A percentile compares a stretch with the other conserved stretches of the same genome.
Conservation (phyloP, 2,888 invertebrate genomes). For the Xestia ashworthii region DNA sequence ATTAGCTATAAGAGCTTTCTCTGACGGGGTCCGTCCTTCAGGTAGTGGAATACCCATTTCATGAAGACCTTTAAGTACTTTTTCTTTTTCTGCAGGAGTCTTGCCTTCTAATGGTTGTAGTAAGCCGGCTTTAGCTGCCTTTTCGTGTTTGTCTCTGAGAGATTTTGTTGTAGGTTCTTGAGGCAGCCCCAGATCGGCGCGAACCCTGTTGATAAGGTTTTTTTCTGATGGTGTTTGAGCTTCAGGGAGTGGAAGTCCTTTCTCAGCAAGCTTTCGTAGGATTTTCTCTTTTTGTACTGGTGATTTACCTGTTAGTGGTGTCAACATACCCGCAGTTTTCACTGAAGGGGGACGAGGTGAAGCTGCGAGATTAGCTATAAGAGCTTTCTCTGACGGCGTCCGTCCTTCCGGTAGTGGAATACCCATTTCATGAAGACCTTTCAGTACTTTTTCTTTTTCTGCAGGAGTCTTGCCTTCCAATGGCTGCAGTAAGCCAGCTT, state of each 20-base stretch:
- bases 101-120: slow-evolving; percentile 63
- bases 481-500: slow-evolving; percentile 62
- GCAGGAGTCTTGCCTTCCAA: slow-evolving; percentile 60
- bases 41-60: no score
- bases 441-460: slow-evolving; percentile 64
- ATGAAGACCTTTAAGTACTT: slow-evolving; percentile 47
- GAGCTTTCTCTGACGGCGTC: slow-evolving; percentile 64
- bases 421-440: slow-evolving; percentile 57
- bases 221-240: slow-evolving; percentile 66
- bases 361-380: slow-evolving; percentile 28
- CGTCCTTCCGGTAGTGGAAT: slow-evolving; percentile 69
- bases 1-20: no score
- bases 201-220: slow-evolving; percentile 37
- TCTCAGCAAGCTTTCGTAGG: slow-evolving; percentile 29
- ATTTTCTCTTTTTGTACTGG: slow-evolving; percentile 12
- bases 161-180: slow-evolving; percentile 55
- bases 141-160: slow-evolving; percentile 39
- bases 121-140: slow-evolving; percentile 62
- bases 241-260: slow-evolving; percentile 45
- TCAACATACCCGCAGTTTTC: slow-evolving; percentile 16
- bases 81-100: slow-evolving; percentile 62
- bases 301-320: slow-evolving; percentile 65
- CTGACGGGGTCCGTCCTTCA: no score
- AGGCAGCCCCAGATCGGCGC: slow-evolving; percentile 58
- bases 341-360: background rate